phyloP scores from a whole-genome alignment of 2,888 invertebrate species.

The Pasiphila rectangulata region DNA sequence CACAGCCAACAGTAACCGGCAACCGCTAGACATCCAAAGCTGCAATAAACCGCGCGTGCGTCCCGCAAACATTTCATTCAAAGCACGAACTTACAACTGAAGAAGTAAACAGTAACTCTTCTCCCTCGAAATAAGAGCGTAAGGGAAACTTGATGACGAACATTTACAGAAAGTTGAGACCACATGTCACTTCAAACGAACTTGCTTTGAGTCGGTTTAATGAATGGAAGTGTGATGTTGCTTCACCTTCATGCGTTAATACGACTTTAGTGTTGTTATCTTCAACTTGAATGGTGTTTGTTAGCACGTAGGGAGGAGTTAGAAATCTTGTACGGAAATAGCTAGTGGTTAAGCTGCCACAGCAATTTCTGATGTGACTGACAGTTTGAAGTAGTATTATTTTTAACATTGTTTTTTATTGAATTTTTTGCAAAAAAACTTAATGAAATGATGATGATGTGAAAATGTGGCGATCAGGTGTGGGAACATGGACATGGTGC shows the following conservation, averaged over 20 bases:
- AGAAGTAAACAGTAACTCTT: slow-evolving; percentile 45
- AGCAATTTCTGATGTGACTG: not conserved
- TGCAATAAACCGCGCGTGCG: slow-evolving; percentile 72
- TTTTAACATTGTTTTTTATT: too few species aligned
- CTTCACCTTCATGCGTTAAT: slow-evolving; percentile 27
- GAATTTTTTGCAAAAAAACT: too few species aligned
- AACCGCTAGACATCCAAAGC: slow-evolving; percentile 55
- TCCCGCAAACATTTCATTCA: slow-evolving; percentile 51
- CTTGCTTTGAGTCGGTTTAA: slow-evolving; percentile 49
- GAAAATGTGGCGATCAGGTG: too few species aligned
- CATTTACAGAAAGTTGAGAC: slow-evolving; percentile 61
- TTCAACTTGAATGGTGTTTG: slow-evolving; percentile 19
- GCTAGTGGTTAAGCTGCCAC: not conserved
- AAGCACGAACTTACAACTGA: slow-evolving; percentile 36
- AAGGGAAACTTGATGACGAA: slow-evolving; percentile 35
- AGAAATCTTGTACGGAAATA: slow-evolving; percentile 1
- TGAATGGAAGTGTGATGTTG: slow-evolving; percentile 46
- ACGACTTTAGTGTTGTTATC: slow-evolving; percentile 31
- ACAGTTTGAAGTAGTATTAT: too few species aligned
- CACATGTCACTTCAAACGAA: slow-evolving; percentile 53
- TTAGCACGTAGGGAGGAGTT: slow-evolving; percentile 3
- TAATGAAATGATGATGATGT: too few species aligned
- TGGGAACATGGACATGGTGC: too few species aligned
- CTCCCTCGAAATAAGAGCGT: slow-evolving; percentile 8
- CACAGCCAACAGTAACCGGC: slow-evolving; percentile 42